phyloP scores from a whole-genome alignment of 2,797 vertebrate genomes.

The Anguilla marmorata region DNA sequence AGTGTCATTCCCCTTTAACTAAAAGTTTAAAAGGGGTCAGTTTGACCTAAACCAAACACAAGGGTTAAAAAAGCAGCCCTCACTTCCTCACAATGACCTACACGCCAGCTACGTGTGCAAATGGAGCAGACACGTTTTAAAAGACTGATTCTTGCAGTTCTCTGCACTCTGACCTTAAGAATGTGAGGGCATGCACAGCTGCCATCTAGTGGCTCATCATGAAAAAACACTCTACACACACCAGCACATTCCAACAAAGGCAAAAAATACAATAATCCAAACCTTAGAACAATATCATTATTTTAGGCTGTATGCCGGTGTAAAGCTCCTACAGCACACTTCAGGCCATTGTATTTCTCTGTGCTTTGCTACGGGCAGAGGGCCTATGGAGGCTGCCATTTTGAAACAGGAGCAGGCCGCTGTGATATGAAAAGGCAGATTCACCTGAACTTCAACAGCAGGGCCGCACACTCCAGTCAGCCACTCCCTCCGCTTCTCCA shows the following conservation, averaged over 20 bases:
- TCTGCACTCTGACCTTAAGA: background rate
- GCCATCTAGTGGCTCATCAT: conserved; percentile 23
- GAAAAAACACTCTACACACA: background rate
- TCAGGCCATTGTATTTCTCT: background rate
- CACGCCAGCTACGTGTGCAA: background rate
- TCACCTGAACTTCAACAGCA: background rate
- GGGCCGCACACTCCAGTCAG: background rate
- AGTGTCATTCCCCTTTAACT: too few relatives aligned
- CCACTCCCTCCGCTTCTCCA: background rate
- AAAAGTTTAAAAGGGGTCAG: too few relatives aligned
- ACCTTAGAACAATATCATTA: background rate
- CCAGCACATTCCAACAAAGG: background rate
- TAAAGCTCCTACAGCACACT: background rate
- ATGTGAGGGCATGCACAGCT: background rate
- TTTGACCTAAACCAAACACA: background rate
- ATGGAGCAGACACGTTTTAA: background rate
- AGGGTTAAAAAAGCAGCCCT: background rate
- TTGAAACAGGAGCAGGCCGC: background rate
- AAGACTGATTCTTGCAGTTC: background rate
- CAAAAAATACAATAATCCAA: background rate
- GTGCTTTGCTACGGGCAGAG: background rate
- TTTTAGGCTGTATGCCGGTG: too few relatives aligned
- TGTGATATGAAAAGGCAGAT: background rate
- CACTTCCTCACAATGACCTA: background rate
- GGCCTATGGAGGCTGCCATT: background rate